Evolutionary conservation across 2,797 vertebrate genomes (phyloP).

Genomic region (Coendou prehensilis): DNA sequence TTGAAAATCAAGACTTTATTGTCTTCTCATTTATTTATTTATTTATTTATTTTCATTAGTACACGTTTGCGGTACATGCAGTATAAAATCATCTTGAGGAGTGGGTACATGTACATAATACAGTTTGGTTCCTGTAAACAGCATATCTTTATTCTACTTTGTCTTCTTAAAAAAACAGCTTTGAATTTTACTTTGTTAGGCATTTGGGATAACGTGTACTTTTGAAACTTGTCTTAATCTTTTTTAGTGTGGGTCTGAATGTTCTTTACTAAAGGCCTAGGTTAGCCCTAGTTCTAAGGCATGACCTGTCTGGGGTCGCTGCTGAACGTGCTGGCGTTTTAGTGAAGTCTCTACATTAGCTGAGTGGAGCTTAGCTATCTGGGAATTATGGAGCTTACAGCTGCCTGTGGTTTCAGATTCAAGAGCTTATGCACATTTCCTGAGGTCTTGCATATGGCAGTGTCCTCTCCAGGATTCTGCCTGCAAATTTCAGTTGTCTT

Average conservation of each 20-base stretch:
- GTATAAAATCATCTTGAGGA: background rate
- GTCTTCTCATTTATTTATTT: too few relatives aligned
- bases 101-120: background rate
- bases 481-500: background rate
- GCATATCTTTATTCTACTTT: background rate
- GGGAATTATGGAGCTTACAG: background rate
- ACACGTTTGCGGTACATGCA: background rate
- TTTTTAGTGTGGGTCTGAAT: background rate
- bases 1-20: background rate
- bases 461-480: background rate
- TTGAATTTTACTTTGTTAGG: background rate
- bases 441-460: background rate
- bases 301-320: background rate
- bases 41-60: background rate
- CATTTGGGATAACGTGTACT: background rate
- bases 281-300: background rate
- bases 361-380: background rate
- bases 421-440: background rate
- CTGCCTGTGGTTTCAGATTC: background rate
- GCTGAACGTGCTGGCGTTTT: background rate
- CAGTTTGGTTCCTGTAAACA: background rate
- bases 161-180: background rate
- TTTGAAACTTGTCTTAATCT: background rate
- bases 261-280: background rate
- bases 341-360: background rate